Evolutionary conservation across 2,888 invertebrate species (phyloP).

Genomic region (Phania funesta): DNA sequence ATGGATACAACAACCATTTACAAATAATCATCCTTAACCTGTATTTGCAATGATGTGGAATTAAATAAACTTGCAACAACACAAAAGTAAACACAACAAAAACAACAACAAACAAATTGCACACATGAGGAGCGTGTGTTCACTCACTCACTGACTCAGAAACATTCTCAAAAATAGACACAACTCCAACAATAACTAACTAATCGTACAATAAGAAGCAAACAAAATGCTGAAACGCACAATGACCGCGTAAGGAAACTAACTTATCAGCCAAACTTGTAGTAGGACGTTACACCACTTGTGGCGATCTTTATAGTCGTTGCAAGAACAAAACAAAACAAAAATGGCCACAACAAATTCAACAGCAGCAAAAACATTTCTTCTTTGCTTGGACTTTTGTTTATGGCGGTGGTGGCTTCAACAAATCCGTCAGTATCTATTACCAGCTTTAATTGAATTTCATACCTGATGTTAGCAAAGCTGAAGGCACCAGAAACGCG

Average conservation of each 20-base stretch:
- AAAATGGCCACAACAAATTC: constrained; percentile 5
- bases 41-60: constrained; percentile 62
- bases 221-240: constrained; percentile 43
- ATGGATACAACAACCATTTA: constrained; percentile 42
- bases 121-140: constrained; percentile 24
- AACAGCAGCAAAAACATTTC: constrained; percentile 11
- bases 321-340: constrained; percentile 3
- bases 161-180: not conserved
- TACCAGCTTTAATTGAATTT: constrained; percentile 69
- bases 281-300: constrained; percentile 41
- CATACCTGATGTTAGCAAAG: constrained; percentile 47
- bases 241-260: constrained; percentile 68
- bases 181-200: constrained; percentile 5
- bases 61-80: constrained; percentile 64
- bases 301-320: constrained; percentile 37
- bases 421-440: constrained; percentile 68
- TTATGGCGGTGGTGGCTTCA: constrained; percentile 63
- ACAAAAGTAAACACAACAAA: constrained; percentile 43
- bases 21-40: constrained; percentile 65
- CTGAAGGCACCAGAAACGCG: constrained; percentile 1
- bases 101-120: constrained; percentile 35
- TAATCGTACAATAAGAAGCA: constrained; percentile 24
- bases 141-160: not conserved
- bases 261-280: constrained; percentile 65
- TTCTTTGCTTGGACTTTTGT: constrained; percentile 30